Base-by-base conservation (phyloP, 92 coral and sea anemone genomes). In the Epizoanthus scotinus region DNA sequence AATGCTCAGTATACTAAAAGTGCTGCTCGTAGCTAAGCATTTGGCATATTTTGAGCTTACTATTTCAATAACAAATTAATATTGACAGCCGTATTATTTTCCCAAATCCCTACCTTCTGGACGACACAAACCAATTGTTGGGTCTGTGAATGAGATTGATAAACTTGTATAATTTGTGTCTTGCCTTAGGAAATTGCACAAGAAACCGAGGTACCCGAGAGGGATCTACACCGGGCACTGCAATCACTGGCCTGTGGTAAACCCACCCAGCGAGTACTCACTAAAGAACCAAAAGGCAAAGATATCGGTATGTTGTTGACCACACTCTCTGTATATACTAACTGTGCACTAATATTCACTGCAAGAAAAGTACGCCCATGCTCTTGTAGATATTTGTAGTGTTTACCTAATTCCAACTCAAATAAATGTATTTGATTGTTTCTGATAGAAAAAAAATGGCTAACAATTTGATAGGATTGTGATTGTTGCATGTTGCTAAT, bases 161-260 rank as follows among this genome's bases (percentile, higher is more conserved):
- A 24, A 2, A 34, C 29, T 38, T n/a, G 24, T 27, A 0, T 20
- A 49, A 6, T 2, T 44, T 14, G 25, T 24, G 3, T 27, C 14
- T 75, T 6, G 18, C 22, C 74, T 61, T 68, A 95, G 98, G 98
- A 95, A 83, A 93, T 95, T 62, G 87, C 90, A 21, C 94, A 93
- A 63, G 94, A 95, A 83, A 95, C 98, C 8, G 91, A 91, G 86
- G 91, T 95, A 73, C 98, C 98, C 1, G 95, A 93, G 83, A 87
- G 98, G 77, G 98, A 95, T 82, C 87, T 95, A 18, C 94, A 93
- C 66, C 90, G 98, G 83, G 98, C 98, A 6, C 67, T 95, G 57
- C 98, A 95, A 77, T 95, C 98, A 12, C 71, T 95, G 42, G 98
- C 98, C 3, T 95, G 98, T 82, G 98, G 98, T 19, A 95, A 95